Percentiles rank a stretch among this genome's conserved stretches.
phyloP scores from a whole-genome alignment of 2,797 vertebrate species.

The Pangasius djambal region DNA sequence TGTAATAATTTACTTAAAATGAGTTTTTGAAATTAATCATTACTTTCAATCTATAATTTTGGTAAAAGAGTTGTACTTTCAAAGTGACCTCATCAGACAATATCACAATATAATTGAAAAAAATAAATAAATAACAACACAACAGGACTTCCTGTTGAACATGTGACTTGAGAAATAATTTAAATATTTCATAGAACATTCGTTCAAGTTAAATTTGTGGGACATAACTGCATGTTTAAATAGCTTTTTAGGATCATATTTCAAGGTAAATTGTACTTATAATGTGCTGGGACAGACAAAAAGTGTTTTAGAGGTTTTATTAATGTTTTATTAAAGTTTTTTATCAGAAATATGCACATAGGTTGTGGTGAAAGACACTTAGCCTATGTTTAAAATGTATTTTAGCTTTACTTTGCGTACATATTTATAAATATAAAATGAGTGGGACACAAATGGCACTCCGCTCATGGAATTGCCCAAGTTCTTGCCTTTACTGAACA shows the following conservation, averaged over 20 bases:
- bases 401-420: neutral
- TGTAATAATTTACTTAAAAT: neutral
- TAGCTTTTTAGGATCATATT: neutral
- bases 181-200: neutral
- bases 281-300: neutral
- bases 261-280: neutral
- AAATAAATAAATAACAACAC: neutral
- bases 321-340: neutral
- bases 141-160: neutral
- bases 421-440: neutral
- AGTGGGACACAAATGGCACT: neutral
- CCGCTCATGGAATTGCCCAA: neutral
- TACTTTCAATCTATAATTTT: neutral
- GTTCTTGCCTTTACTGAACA: neutral
- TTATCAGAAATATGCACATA: neutral
- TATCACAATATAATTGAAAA: neutral
- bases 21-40: neutral
- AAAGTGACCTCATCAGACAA: neutral
- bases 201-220: neutral
- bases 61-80: neutral
- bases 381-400: neutral
- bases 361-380: neutral
- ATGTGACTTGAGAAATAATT: neutral
- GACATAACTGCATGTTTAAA: neutral
- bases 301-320: neutral